Evolutionary conservation across 1,140 invertebrate species (phyloP).

Genomic region (Ostrea edulis): DNA sequence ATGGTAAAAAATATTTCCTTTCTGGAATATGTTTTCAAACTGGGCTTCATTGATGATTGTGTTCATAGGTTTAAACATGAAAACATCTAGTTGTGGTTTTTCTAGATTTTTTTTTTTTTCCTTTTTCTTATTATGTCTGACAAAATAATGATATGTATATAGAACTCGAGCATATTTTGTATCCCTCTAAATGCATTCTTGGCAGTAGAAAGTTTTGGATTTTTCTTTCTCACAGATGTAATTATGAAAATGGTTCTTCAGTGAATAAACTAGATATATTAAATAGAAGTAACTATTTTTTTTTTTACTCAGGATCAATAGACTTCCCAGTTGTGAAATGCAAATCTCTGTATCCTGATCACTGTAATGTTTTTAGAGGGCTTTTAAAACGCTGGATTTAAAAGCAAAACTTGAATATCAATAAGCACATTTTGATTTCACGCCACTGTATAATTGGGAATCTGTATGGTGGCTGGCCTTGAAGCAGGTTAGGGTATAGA

Average conservation of each 20-base stretch:
- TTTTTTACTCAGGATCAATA: neutral
- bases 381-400: neutral
- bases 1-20: slow-evolving; percentile 11
- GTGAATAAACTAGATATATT: neutral
- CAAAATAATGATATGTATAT: neutral
- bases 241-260: neutral
- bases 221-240: too few relatives aligned
- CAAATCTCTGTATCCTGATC: neutral
- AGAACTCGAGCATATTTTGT: neutral
- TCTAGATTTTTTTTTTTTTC: neutral
- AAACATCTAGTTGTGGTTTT: neutral
- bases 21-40: neutral
- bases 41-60: neutral
- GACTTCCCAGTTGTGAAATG: neutral
- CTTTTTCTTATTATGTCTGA: too few relatives aligned
- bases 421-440: neutral
- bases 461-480: neutral
- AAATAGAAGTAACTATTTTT: too few relatives aligned
- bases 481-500: neutral
- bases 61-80: neutral
- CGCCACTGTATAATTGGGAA: neutral
- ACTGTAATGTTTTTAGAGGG: neutral
- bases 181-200: neutral
- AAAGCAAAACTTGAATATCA: neutral
- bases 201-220: neutral